phyloP scores from a whole-genome alignment of 1,140 invertebrate species.

The Diabrotica undecimpunctata region DNA sequence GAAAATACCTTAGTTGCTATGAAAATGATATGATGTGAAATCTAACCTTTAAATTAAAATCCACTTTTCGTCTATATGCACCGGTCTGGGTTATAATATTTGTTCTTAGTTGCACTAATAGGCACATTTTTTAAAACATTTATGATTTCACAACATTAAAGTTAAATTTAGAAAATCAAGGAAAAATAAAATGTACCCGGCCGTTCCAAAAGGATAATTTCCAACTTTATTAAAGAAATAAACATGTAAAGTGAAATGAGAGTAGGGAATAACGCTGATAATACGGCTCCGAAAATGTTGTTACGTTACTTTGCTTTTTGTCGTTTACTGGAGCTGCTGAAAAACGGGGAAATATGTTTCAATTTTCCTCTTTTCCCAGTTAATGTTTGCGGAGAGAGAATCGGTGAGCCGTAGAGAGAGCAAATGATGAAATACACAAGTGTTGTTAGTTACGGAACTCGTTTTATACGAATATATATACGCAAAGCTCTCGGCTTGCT shows the following conservation, averaged over 20 bases:
- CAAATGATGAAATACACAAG: constrained; percentile 1
- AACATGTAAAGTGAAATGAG: constrained; percentile 38
- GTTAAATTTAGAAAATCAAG: neutral
- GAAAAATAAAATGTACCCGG: neutral
- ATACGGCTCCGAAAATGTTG: constrained; percentile 23
- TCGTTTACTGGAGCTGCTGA: constrained; percentile 3
- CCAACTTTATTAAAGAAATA: constrained; percentile 39
- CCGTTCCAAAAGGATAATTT: constrained; percentile 27
- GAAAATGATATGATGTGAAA: no score
- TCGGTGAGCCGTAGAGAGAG: neutral
- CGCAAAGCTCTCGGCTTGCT: no score
- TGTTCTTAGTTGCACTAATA: no score
- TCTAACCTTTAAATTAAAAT: no score
- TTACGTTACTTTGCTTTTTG: constrained; percentile 12
- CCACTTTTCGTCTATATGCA: no score
- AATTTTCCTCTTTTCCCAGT: constrained; percentile 13
- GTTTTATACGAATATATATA: neutral
- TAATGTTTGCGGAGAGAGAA: neutral
- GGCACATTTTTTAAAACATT: no score
- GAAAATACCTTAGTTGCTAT: no score
- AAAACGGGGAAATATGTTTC: constrained; percentile 15
- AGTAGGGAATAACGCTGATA: constrained; percentile 36
- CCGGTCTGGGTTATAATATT: no score
- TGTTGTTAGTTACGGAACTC: neutral
- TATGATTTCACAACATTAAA: no score